Conservation (phyloP, 2,888 invertebrate species). For the Clivina fossor region DNA sequence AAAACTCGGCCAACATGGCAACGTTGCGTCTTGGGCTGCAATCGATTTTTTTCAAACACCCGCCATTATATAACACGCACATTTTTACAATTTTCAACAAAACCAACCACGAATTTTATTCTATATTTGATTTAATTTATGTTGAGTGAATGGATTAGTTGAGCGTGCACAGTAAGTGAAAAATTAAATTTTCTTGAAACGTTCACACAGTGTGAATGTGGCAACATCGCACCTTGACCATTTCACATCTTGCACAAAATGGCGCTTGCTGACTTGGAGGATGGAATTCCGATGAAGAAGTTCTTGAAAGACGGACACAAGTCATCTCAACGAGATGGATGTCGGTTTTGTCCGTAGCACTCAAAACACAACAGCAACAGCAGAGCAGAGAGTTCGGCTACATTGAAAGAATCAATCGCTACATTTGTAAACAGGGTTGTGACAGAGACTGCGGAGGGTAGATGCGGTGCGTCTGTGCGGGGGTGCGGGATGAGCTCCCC, state of each 20-base stretch:
- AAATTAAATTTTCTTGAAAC: too few relatives aligned
- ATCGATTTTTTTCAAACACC: too few relatives aligned
- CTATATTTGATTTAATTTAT: too few relatives aligned
- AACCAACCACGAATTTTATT: too few relatives aligned
- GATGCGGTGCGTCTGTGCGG: too few relatives aligned
- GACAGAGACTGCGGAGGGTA: too few relatives aligned
- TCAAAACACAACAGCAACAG: constrained; percentile 47
- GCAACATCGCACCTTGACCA: too few relatives aligned
- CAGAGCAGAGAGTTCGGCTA: constrained; percentile 44
- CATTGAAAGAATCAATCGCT: constrained; percentile 54
- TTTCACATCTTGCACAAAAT: too few relatives aligned
- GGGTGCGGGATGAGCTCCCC: constrained; percentile 46
- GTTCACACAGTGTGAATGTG: too few relatives aligned
- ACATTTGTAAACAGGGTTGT: constrained; percentile 58
- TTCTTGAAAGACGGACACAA: too few relatives aligned
- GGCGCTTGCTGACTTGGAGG: too few relatives aligned
- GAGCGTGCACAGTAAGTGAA: neutral
- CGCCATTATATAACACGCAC: neutral
- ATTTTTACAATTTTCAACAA: neutral
- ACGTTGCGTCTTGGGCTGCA: constrained; percentile 2
- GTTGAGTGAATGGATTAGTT: constrained; percentile 9
- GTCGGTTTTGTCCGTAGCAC: constrained; percentile 5
- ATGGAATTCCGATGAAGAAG: too few relatives aligned
- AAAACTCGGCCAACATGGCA: constrained; percentile 2
- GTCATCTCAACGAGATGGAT: neutral